Conservation (phyloP, 2,797 vertebrate species). For the Eulemur albifrons region DNA sequence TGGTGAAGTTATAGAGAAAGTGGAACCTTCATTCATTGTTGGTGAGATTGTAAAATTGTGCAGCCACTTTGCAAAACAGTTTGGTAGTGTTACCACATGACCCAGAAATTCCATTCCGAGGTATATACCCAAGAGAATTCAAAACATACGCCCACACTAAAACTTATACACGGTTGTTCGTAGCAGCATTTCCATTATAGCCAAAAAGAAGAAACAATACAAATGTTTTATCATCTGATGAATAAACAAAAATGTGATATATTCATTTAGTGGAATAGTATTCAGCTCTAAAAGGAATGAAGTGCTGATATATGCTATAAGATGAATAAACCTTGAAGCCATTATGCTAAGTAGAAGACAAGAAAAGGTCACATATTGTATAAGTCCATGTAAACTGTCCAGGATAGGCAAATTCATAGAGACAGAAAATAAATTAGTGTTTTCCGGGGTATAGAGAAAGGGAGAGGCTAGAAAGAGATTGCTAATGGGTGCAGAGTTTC, state of each 20-base stretch:
- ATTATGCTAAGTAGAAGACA: not conserved
- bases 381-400: not conserved
- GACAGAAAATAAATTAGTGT: not conserved
- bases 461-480: not conserved
- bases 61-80: not conserved
- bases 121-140: not conserved
- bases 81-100: not conserved
- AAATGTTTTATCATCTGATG: not conserved
- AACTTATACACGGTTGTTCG: not conserved
- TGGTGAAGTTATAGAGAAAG: not conserved
- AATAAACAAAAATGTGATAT: not conserved
- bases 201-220: not conserved
- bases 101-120: not conserved
- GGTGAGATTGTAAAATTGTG: not conserved
- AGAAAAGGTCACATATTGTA: not conserved
- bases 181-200: not conserved
- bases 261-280: not conserved
- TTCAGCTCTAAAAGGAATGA: not conserved
- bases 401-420: not conserved
- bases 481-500: not conserved
- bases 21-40: not conserved
- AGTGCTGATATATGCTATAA: not conserved
- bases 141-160: not conserved
- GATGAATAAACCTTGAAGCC: not conserved
- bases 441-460: not conserved